A percentile compares a stretch with the other conserved stretches of the same genome.
Evolutionary conservation across 2,113 vertebrate genomes (phyloP).

Genomic region (Aegithalos caudatus): DNA sequence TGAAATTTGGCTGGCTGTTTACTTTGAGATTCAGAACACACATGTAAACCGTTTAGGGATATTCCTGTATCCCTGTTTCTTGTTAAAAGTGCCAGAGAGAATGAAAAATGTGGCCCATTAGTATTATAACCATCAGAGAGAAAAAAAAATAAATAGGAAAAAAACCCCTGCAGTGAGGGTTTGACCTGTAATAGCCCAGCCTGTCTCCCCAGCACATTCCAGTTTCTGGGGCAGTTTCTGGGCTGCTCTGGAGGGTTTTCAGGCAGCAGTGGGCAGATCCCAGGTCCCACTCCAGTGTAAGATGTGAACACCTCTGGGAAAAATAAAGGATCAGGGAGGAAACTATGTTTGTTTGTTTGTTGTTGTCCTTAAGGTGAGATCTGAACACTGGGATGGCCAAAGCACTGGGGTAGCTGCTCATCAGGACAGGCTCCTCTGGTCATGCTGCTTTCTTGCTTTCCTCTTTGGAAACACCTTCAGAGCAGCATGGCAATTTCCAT

Average conservation of each 20-base stretch:
- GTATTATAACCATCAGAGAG: background rate
- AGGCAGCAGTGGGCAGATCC: background rate
- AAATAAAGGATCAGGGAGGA: background rate
- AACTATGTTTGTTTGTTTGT: background rate
- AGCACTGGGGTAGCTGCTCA: background rate
- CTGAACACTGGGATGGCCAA: background rate
- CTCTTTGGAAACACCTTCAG: background rate
- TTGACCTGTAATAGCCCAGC: background rate
- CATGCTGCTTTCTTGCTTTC: background rate
- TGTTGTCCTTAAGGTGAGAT: background rate
- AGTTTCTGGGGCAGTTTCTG: background rate
- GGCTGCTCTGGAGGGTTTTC: background rate
- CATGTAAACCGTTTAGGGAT: conserved; percentile 26
- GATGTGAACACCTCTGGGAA: too few relatives aligned
- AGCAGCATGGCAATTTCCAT: accelerated
- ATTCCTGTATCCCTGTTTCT: background rate
- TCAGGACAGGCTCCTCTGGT: background rate
- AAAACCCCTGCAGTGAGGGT: background rate
- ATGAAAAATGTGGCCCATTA: background rate
- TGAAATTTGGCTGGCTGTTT: background rate
- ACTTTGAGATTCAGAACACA: background rate
- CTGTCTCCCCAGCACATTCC: accelerated
- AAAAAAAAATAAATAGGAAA: background rate
- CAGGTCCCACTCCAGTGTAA: background rate
- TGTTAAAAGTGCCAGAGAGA: background rate